A percentile compares a stretch with the other conserved stretches of the same genome.
These are phyloP conservation scores for Tetragnatha versicolor DNA, from an alignment of 1,140 invertebrate species.

Conservation along the genomic window DNA sequence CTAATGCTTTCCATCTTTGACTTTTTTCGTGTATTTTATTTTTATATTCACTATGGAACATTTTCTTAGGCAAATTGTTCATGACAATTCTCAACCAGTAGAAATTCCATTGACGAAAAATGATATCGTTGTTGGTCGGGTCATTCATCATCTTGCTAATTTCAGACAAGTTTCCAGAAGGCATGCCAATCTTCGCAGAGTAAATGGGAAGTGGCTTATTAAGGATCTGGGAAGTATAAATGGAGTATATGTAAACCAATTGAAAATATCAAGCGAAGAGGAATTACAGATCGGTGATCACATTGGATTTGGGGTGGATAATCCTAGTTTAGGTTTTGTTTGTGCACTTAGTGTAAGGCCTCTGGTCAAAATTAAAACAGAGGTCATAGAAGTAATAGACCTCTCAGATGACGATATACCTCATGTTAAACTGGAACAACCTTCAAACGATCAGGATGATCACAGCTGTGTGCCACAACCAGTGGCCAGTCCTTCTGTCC, in stretches of 20 bases:
- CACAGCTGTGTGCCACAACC: not conserved
- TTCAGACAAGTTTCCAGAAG: slow-evolving; percentile 11
- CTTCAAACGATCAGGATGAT: not conserved
- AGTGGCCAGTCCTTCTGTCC: not conserved
- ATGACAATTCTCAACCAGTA: not conserved
- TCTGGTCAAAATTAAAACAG: not conserved
- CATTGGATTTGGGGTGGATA: slow-evolving; percentile 31
- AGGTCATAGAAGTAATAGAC: not conserved
- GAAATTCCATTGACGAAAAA: not conserved
- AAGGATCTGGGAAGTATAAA: slow-evolving; percentile 39
- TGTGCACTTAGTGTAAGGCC: not conserved
- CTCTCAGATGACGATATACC: slow-evolving; percentile 9
- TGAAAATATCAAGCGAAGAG: not conserved
- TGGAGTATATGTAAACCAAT: slow-evolving; percentile 30
- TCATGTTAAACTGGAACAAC: not conserved
- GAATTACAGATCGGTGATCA: slow-evolving; percentile 11
- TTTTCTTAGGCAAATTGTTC: not conserved
- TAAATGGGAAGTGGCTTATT: not conserved
- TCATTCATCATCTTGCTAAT: not conserved
- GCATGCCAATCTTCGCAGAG: slow-evolving; percentile 18
- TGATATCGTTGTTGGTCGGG: slow-evolving; percentile 28
- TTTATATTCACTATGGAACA: slow-evolving; percentile 4
- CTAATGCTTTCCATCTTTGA: no score
- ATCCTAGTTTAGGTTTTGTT: not conserved
- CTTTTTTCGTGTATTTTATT: no score